Conservation (phyloP, 2,797 vertebrate genomes). For the Brotula barbata region DNA sequence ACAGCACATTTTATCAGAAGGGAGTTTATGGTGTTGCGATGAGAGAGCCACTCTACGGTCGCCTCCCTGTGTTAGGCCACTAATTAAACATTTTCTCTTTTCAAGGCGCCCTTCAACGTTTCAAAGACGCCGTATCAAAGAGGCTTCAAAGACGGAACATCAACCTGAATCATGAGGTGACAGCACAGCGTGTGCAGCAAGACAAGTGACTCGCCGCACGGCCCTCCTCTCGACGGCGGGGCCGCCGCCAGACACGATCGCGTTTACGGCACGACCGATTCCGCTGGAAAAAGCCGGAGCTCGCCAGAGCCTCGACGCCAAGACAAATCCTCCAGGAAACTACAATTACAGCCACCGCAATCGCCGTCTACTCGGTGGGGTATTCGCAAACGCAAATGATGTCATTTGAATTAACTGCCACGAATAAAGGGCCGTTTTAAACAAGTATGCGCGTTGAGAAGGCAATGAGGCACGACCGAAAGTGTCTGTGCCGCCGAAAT, state of each 20-base stretch:
- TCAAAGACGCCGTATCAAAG: conserved; percentile 77
- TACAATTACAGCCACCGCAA: too few relatives aligned
- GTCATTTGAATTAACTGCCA: too few relatives aligned
- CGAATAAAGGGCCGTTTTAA: too few relatives aligned
- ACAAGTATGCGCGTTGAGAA: too few relatives aligned
- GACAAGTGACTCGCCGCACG: conserved; percentile 53
- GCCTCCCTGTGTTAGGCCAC: conserved; percentile 58
- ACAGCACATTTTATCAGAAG: conserved; percentile 67
- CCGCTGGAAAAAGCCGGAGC: conserved; percentile 1
- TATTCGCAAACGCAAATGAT: too few relatives aligned
- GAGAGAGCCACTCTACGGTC: conserved; percentile 52
- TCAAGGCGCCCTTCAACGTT: conserved; percentile 76
- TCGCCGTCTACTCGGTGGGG: too few relatives aligned
- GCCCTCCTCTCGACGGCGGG: conserved; percentile 38
- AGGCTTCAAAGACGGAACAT: conserved; percentile 71
- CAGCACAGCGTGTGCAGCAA: conserved; percentile 59
- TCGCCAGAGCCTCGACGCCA: not conserved
- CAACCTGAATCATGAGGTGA: conserved; percentile 68
- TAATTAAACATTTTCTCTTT: conserved; percentile 77
- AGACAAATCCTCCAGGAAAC: too few relatives aligned
- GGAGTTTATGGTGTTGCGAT: conserved; percentile 36
- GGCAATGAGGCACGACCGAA: too few relatives aligned
- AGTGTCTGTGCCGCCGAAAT: too few relatives aligned
- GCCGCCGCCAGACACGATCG: conserved; percentile 42
- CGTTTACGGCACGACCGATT: conserved; percentile 24